Evolutionary conservation across 2,888 invertebrate species (phyloP).

Genomic region (Elmis aenea): DNA sequence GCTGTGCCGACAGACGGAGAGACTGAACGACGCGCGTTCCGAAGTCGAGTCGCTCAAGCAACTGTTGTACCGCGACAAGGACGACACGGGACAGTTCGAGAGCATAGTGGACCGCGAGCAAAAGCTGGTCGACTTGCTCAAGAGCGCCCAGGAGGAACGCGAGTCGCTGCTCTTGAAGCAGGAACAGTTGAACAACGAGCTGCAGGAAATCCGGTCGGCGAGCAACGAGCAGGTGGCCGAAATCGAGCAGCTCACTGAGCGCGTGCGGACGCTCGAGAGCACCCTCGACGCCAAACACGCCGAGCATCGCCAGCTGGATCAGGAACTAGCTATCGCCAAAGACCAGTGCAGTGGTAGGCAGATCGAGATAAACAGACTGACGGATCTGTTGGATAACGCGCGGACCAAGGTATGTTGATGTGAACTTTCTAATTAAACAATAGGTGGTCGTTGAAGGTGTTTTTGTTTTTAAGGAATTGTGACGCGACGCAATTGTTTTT

Average conservation of each 20-base stretch:
- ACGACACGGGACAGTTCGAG: conserved; percentile 51
- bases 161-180: conserved; percentile 69
- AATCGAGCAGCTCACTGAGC: conserved; percentile 63
- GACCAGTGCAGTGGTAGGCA: conserved; percentile 71
- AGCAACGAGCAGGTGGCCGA: conserved; percentile 58
- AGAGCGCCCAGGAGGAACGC: conserved; percentile 77
- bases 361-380: conserved; percentile 74
- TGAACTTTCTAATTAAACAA: too few species aligned
- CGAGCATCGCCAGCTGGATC: conserved; percentile 70
- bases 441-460: too few species aligned
- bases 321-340: conserved; percentile 64
- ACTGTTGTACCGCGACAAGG: conserved; percentile 66
- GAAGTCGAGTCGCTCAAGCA: conserved; percentile 83
- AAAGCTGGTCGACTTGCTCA: conserved; percentile 77
- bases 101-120: conserved; percentile 70
- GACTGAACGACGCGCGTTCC: conserved; percentile 79
- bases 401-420: conserved; percentile 61
- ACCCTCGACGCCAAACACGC: conserved; percentile 68
- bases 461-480: too few species aligned
- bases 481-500: too few species aligned
- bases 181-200: conserved; percentile 69
- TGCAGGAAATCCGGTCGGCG: conserved; percentile 59
- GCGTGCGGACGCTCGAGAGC: conserved; percentile 65
- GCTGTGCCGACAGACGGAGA: conserved; percentile 86
- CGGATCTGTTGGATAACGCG: conserved; percentile 76